Evolutionary conservation across 2,797 vertebrate species (phyloP), one percentile per base, ranked within the genome.

Genomic region (Microctenopoma lineatum): DNA sequence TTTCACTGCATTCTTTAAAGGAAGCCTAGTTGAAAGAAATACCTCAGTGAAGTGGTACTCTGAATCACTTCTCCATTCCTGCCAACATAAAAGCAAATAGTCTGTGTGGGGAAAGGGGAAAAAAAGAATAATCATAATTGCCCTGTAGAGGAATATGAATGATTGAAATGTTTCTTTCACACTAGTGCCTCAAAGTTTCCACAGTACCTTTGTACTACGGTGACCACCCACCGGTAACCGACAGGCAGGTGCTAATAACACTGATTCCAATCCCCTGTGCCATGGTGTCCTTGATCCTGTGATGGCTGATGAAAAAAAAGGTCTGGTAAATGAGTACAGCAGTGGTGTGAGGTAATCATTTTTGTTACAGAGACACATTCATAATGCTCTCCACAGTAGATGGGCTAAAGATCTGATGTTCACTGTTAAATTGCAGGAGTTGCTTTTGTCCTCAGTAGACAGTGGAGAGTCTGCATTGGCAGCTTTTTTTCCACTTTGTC

Each of bases 31-130:
- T 87, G 80, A 89, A 87, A 86, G 86, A 50, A 63, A 57, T 55
- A 63, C 73, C 52, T 81, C 73, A 61, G 57, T 82, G 62, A 74
- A 84, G 75, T 76, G 74, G 70, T 56, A 56, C 66, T 78, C 73
- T 62, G 63, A 73, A 76, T 73, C 72, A 59, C 68, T 63, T 76
- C 70, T 81, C 57, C 68, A 14, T 78, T 75, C 78, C 80, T 84
- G 77, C 62, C 71, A 78, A 86, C 86, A 88, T 81, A 73, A 93
- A 90, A 90, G 85, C 65, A 79, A 34, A 46, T 42, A 25, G 56
- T 78, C 62, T 72, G 39, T 70, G 56, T 73, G 78, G 75, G 7
- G 27, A 21, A 21, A 21, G 21, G 21, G 21, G 21, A 7, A 32
- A 36, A 36, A 69, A 66, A 54, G 47, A 81, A 76, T 41, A 65